Conservation (phyloP, 2,888 invertebrate genomes). For the Scelioninae gen. 1 region DNA sequence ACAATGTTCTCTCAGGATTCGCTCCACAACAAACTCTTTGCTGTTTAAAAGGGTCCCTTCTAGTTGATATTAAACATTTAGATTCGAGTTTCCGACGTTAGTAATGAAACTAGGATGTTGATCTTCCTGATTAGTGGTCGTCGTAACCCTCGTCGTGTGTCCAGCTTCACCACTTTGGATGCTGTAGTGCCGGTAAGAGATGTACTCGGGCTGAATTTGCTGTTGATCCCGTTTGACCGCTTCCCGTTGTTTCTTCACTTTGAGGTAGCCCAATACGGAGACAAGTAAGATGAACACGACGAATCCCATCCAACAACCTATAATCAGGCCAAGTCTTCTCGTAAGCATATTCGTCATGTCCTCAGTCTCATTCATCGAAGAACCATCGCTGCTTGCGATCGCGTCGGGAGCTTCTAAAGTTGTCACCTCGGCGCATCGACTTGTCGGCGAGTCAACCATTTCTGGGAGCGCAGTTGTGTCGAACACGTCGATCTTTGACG, state of each 20-base stretch:
- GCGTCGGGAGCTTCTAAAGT: slow-evolving; percentile 88
- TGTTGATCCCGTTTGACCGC: slow-evolving; percentile 90
- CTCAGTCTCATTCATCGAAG: slow-evolving; percentile 83
- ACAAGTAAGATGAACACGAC: slow-evolving; percentile 93
- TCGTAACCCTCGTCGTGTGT: slow-evolving; percentile 73
- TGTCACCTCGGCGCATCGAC: slow-evolving; percentile 91
- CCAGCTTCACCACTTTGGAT: slow-evolving; percentile 88
- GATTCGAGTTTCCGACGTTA: slow-evolving; percentile 77
- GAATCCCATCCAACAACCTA: slow-evolving; percentile 94
- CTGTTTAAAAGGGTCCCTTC: slow-evolving; percentile 2
- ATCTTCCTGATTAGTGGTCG: slow-evolving; percentile 76
- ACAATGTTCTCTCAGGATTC: slow-evolving; percentile 13
- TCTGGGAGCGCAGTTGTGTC: slow-evolving; percentile 86
- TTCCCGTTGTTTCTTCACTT: slow-evolving; percentile 92
- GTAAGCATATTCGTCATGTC: slow-evolving; percentile 90
- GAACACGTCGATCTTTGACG: slow-evolving; percentile 84
- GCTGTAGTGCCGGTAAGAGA: slow-evolving; percentile 91
- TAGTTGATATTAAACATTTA: slow-evolving; percentile 76
- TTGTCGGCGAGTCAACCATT: slow-evolving; percentile 89
- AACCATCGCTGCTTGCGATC: slow-evolving; percentile 83
- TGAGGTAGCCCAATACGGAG: slow-evolving; percentile 93
- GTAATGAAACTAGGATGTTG: slow-evolving; percentile 79
- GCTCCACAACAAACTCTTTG: slow-evolving; percentile 11
- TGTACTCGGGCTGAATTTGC: slow-evolving; percentile 91
- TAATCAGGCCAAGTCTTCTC: slow-evolving; percentile 92